A percentile compares a stretch with the other conserved stretches of the same genome.
Evolutionary conservation across 1,140 invertebrate species (phyloP).

Genomic region (Halictus rubicundus): DNA sequence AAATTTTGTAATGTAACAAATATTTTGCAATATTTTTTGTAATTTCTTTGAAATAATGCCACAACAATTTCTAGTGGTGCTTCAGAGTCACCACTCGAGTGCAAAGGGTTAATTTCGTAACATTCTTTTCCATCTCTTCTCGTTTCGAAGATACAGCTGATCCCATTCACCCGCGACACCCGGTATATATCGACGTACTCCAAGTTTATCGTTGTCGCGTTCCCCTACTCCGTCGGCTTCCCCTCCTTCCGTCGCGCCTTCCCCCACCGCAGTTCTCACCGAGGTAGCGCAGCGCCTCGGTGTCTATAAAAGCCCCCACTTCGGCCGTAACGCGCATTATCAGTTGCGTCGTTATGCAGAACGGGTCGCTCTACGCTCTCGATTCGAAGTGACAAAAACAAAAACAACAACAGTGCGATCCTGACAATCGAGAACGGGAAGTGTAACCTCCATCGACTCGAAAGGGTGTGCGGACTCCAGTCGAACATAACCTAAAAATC

Average conservation of each 20-base stretch:
- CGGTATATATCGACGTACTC: too few species aligned
- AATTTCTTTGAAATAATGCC: too few species aligned
- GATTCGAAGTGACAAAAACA: constrained; percentile 1
- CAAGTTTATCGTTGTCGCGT: background rate
- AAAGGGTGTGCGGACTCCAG: background rate
- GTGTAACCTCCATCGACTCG: background rate
- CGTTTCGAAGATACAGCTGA: too few species aligned
- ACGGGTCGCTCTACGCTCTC: background rate
- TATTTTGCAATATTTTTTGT: too few species aligned
- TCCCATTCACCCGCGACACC: too few species aligned
- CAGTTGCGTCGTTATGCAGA: constrained; percentile 2
- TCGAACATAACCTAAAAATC: constrained; percentile 23
- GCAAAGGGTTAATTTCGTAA: too few species aligned
- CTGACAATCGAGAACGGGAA: background rate
- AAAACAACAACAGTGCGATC: background rate
- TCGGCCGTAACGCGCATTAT: constrained; percentile 33
- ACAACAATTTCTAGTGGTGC: too few species aligned
- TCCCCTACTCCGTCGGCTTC: background rate
- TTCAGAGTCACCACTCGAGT: too few species aligned
- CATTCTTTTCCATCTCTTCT: too few species aligned
- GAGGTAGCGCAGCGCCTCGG: background rate
- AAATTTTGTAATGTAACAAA: too few species aligned
- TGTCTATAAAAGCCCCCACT: constrained; percentile 49
- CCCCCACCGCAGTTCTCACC: background rate
- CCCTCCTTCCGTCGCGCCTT: background rate